Conservation (phyloP, 2,113 vertebrate species). For the Reinhardtius hippoglossoides region DNA sequence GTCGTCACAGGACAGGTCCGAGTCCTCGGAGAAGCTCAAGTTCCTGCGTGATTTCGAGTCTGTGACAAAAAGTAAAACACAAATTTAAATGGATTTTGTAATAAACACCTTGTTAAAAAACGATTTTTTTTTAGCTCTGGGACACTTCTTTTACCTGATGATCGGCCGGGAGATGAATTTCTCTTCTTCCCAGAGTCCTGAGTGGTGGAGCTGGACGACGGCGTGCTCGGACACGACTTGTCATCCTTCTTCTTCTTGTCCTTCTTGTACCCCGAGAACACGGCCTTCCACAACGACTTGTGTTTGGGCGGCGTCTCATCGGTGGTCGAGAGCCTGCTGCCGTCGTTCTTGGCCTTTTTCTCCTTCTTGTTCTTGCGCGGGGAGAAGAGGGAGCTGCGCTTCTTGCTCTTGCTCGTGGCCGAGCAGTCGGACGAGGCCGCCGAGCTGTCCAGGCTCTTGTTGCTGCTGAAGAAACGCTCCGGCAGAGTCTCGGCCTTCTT, state of each 20-base stretch:
- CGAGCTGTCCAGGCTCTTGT: conserved; percentile 88
- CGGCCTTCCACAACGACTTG: conserved; percentile 94
- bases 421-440: conserved; percentile 92
- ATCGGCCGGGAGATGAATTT: conserved; percentile 77
- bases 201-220: conserved; percentile 91
- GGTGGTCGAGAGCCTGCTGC: conserved; percentile 78
- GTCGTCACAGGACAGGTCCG: conserved; percentile 96
- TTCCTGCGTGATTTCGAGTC: conserved; percentile 90
- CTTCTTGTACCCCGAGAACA: conserved; percentile 97
- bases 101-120: background rate
- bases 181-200: conserved; percentile 89
- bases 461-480: conserved; percentile 86
- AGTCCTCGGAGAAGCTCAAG: conserved; percentile 96
- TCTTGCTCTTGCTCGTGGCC: conserved; percentile 90
- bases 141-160: conserved; percentile 81
- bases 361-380: conserved; percentile 97
- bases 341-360: conserved; percentile 93
- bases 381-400: conserved; percentile 94
- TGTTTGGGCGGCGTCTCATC: conserved; percentile 89
- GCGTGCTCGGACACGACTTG: conserved; percentile 91
- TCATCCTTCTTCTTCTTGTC: conserved; percentile 97
- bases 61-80: conserved; percentile 55
- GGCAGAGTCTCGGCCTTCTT: conserved; percentile 79
- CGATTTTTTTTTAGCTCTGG: background rate
- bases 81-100: background rate